Percentiles rank a stretch among this genome's conserved stretches.
Conservation (phyloP, 64 coral and sea anemone species). For the Stylophora pistillata region DNA sequence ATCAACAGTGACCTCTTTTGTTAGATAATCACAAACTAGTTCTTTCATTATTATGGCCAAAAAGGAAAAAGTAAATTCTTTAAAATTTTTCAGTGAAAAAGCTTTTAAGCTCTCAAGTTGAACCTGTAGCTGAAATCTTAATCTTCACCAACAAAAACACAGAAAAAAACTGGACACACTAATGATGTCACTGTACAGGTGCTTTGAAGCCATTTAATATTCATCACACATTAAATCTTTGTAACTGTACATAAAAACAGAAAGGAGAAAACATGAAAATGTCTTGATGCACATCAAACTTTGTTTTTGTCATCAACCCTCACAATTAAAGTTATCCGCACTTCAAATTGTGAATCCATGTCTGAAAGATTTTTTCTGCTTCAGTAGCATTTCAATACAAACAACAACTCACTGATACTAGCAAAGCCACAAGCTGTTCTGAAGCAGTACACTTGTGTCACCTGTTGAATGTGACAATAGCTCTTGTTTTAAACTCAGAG, state of each 20-base stretch:
- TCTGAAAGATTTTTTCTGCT: constrained; percentile 3
- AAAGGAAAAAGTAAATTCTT: not conserved
- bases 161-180: not conserved
- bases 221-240: constrained; percentile 5
- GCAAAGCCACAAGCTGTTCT: constrained; percentile 5
- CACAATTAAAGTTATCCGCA: too few species aligned
- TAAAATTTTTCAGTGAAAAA: not conserved
- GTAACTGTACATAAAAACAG: not conserved
- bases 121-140: not conserved
- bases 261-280: not conserved
- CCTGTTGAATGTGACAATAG: constrained; percentile 41
- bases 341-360: not conserved
- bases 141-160: not conserved
- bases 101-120: not conserved
- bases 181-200: constrained; percentile 38
- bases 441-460: constrained; percentile 20
- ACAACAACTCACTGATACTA: not conserved
- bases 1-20: constrained; percentile 47
- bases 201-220: not conserved
- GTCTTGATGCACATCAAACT: not conserved
- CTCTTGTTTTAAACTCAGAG: not conserved
- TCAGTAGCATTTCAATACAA: not conserved
- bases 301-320: not conserved
- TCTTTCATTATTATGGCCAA: constrained; percentile 37
- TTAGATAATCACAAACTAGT: constrained; percentile 50